Evolutionary conservation across 2,888 invertebrate genomes (phyloP).

Genomic region (Cerceris rybyensis): DNA sequence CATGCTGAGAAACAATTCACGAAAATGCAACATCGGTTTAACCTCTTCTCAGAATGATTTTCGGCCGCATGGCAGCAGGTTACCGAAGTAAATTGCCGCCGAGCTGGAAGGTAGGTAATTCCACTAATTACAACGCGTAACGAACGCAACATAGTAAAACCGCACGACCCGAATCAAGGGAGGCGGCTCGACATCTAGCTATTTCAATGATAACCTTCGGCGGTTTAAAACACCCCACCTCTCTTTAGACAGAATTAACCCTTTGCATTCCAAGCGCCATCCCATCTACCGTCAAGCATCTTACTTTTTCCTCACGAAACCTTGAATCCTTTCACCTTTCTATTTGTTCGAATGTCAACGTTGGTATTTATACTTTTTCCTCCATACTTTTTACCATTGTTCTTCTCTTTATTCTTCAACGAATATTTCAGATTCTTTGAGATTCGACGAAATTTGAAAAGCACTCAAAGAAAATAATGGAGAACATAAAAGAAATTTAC

Average conservation of each 20-base stretch:
- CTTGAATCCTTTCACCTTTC: too few relatives aligned
- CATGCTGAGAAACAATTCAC: not conserved
- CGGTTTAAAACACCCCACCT: slow-evolving; percentile 25
- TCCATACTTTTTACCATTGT: too few relatives aligned
- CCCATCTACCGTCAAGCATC: too few relatives aligned
- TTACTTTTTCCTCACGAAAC: too few relatives aligned
- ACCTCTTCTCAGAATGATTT: not conserved
- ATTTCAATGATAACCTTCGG: slow-evolving; percentile 11
- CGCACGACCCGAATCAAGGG: not conserved
- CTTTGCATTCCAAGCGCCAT: not conserved
- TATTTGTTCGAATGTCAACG: too few relatives aligned
- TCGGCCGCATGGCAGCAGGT: not conserved
- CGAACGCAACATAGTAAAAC: slow-evolving; percentile 47
- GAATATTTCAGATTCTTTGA: too few relatives aligned
- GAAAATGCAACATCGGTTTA: not conserved
- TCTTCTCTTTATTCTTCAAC: too few relatives aligned
- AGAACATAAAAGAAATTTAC: too few relatives aligned
- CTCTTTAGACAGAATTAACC: slow-evolving; percentile 35
- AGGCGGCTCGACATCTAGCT: not conserved
- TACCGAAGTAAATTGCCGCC: slow-evolving; percentile 8
- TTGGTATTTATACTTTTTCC: too few relatives aligned
- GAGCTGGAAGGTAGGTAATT: slow-evolving; percentile 1
- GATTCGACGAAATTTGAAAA: too few relatives aligned
- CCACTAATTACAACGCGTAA: slow-evolving; percentile 40
- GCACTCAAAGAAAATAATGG: too few relatives aligned